Base-by-base conservation (phyloP, 2,797 vertebrate species). In the Picus viridis region DNA sequence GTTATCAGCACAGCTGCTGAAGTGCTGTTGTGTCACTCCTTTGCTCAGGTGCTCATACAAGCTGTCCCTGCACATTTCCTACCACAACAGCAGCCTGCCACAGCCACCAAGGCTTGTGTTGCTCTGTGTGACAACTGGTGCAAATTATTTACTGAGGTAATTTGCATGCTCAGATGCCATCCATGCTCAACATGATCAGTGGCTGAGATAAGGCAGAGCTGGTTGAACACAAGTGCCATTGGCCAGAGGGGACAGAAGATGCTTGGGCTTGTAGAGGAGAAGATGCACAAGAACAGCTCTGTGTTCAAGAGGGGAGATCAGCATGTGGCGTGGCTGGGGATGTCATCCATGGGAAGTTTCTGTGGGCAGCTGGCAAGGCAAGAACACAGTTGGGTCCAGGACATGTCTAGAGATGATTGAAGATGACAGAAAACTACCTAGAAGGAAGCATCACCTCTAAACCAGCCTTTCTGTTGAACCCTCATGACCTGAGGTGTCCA, bases 321-420 rank as follows among this genome's bases (percentile, higher is more conserved):
- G 26, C 3, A 0, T 0, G 10, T 23, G 16, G 26, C 19, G 65
- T 1, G 4, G 8, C 9, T 41, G 24, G 24, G 67, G 54, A 10
- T 57, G 6, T 16, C 39, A 39, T 30, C 30, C 36, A 4, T 0
- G 10, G 57, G 32, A 26, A 17, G 12, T 18, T 79, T 54, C 63
- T 30, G 20, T 17, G 23, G 4, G 23, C 27, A 83, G 56, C 56
- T 47, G 64, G 61, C 54, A 53, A 51, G 49, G 36, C 9, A 56
- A 47, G 51, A 15, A n/a, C 76, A n/a, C 29, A 54, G 5, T 30
- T 47, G 12, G 9, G n/a, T 56, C 45, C 61, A 68, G 53, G 62
- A 79, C 19, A 34, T 0, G 1, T 5, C 23, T 0, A 68, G 34
- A 79, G 51, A 63, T 9, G 6, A 74, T 0, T 54, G 47, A 87